These are phyloP conservation scores for Hirudinaria manillensis DNA, from an alignment of 2,888 invertebrate species.

Conservation along the genomic window DNA sequence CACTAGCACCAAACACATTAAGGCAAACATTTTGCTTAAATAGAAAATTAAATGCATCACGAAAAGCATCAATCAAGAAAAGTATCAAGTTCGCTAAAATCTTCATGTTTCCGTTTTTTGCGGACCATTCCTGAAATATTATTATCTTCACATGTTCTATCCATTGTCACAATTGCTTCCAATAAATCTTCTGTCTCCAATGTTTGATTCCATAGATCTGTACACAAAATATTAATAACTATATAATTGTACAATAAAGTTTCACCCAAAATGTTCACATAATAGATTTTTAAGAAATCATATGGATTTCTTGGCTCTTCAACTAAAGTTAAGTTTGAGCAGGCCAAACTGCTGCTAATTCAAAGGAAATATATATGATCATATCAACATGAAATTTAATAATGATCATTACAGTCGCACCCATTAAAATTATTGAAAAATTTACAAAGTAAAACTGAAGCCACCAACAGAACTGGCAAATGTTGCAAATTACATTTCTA, in stretches of 20 bases:
- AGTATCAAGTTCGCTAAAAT: background rate
- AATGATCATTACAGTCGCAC: no score
- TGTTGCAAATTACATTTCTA: no score
- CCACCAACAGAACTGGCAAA: no score
- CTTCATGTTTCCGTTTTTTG: background rate
- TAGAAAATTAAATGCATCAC: background rate
- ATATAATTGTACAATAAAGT: background rate
- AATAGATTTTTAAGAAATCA: background rate
- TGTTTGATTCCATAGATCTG: conserved; percentile 48
- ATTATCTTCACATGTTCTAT: background rate
- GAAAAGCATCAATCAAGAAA: background rate
- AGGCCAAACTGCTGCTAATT: no score
- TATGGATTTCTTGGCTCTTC: background rate
- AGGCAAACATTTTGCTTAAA: background rate
- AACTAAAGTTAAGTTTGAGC: no score
- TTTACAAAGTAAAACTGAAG: no score
- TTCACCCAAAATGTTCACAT: background rate
- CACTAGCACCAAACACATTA: no score
- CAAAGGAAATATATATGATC: no score
- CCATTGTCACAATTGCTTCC: conserved; percentile 16
- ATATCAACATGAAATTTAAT: no score
- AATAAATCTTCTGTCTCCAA: conserved; percentile 41
- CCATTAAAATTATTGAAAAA: no score
- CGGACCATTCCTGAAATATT: background rate
- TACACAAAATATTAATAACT: conserved; percentile 29